Base-by-base conservation (phyloP, 2,113 vertebrate genomes). In the Carettochelys insculpta region DNA sequence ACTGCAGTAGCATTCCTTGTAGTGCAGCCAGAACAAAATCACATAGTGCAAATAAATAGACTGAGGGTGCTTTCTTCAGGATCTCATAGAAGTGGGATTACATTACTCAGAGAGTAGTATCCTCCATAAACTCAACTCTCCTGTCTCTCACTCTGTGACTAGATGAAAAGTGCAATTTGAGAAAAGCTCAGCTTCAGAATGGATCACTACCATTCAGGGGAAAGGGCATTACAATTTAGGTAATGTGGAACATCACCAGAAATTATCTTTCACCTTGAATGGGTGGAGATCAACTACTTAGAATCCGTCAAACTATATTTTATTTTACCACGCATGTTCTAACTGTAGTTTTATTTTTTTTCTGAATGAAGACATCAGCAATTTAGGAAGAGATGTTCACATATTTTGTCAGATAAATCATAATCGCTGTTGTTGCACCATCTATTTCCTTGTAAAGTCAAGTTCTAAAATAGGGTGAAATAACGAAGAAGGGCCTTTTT, bases 331-430 rank as follows among this genome's bases (percentile, higher is more conserved):
- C 34, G n/a, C 61, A 20, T 65, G 61, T 65, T 65, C 34, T 65
- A 65, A 61, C 31, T 61, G 56, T 31, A 61, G 56, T 61, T 61
- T 34, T 61, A 16, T 68, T n/a, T 34, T 71, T 71, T 25, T 43
- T 43, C 77, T 13, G 3, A 1, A 7, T 52, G 0, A 17, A 4
- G 50, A 9, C 8, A 8, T 11, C 50, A 48, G 31, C 58, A 24
- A 51, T 11, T 17, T 34, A 8, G 2, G 51, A 50, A 48, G 38
- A 65, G 16, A 34, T 65, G 58, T 17, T 65, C 34, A 54, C 12
- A 2, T 0, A 3, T 20, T 47, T n/a, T 1, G 58, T 24, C 10
- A 19, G 8, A 0, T 31, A 24, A 24, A 34, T 4, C 3, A 2
- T 4, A 4, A 2, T 25, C 43, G 1, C 38, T 13, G 4, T 3